Evolutionary conservation across 2,888 invertebrate genomes (phyloP), one percentile per base, ranked within the genome.

Genomic region (Nomada goodeniana): DNA sequence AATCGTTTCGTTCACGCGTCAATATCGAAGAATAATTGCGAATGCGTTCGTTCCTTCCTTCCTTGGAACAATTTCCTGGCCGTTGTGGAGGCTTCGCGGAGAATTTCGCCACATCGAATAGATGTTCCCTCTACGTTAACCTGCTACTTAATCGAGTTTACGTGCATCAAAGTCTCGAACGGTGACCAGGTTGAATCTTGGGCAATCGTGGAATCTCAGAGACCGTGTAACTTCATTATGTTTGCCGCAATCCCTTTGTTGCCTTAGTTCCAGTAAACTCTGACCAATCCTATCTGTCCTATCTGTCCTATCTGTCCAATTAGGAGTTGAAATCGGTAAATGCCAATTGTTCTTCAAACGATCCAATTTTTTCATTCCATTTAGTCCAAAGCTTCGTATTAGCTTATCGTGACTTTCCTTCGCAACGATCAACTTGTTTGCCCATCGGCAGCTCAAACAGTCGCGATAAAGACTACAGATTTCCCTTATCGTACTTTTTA

Each of bases 391-490:
- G 23, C 36, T 15, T 5, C 9, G 18, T 36, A 18, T 44, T 18
- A 15, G 15, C 47, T 23, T 76, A 59, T 42, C 64, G 44, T 18
- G 5, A 5, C 52, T 5, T 13, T 13, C 11, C 50, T 15, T 23
- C 23, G 23, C 42, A 73, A 64, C 73, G 53, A 55, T 59, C 55
- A 36, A 13, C 26, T 9, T 15, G 77, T 60, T 63, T 52, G 26
- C 15, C 61, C 77, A 85, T 82, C 86, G 73, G 87, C 87, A 85
- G 88, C 80, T 84, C 60, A 60, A 82, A 85, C 82, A 85, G 89
- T 88, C 86, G 82, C 82, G 91, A 91, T 91, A 91, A 89, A 80
- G 74, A 82, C 50, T 89, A 89, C 90, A 89, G 91, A 88, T 90
- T 83, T 53, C 36, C n/a, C 42, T 64, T 69, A 78, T 76, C 76